A percentile compares a stretch with the other conserved stretches of the same genome.
Conservation (phyloP, 2,888 invertebrate genomes). For the Odontocerum albicorne region DNA sequence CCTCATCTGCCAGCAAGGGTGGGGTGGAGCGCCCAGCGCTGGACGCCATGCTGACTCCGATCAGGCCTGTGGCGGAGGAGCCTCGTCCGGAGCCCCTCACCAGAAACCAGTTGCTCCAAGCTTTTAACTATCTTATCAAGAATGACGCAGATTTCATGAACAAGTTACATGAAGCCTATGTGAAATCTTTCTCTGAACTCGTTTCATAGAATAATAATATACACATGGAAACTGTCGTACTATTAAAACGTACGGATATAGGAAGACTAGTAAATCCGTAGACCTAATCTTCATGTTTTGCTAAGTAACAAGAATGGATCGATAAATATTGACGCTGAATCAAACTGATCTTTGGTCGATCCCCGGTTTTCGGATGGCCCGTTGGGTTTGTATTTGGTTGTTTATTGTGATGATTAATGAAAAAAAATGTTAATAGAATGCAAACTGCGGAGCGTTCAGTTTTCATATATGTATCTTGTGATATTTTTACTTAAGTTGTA, state of each 20-base stretch:
- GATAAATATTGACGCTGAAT: too few relatives aligned
- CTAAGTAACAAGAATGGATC: too few relatives aligned
- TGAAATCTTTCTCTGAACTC: conserved; percentile 77
- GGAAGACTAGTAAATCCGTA: neutral
- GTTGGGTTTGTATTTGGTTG: too few relatives aligned
- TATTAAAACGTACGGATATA: neutral
- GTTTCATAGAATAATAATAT: conserved; percentile 45
- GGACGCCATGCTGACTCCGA: conserved; percentile 36
- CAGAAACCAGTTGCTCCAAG: conserved; percentile 85
- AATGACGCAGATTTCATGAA: conserved; percentile 87
- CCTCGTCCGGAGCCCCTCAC: conserved; percentile 72
- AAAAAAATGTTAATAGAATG: conserved; percentile 14
- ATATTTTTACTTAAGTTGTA: conserved; percentile 34
- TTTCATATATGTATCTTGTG: conserved; percentile 32
- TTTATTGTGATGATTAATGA: conserved; percentile 15
- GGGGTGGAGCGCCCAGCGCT: conserved; percentile 32
- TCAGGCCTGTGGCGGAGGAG: conserved; percentile 26
- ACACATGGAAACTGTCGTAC: conserved; percentile 2
- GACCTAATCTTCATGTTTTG: neutral
- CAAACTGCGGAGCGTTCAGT: conserved; percentile 14
- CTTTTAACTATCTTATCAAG: conserved; percentile 82
- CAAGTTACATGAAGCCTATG: conserved; percentile 90
- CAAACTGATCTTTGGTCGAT: too few relatives aligned
- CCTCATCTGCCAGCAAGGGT: conserved; percentile 51
- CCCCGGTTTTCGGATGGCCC: too few relatives aligned